phyloP scores from a whole-genome alignment of 2,888 invertebrate genomes.

The Tipula confusa region DNA sequence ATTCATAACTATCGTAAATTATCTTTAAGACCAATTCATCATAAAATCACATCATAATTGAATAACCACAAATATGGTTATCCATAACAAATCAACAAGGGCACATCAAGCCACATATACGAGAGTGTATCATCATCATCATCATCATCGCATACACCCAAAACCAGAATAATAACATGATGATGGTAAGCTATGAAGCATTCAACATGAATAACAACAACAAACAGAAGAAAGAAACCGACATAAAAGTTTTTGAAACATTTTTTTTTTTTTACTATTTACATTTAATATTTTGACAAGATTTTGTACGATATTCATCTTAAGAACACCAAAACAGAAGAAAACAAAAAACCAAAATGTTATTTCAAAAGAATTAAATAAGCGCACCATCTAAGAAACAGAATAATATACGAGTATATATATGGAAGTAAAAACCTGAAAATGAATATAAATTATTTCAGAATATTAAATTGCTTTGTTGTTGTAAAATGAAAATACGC shows the following conservation, averaged over 20 bases:
- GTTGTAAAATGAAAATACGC: neutral
- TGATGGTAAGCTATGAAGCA: neutral
- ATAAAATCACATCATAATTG: neutral
- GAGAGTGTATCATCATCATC: no score
- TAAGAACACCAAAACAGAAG: neutral
- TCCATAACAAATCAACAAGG: conserved; percentile 9
- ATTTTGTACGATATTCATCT: neutral
- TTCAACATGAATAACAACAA: neutral
- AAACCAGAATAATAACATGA: neutral
- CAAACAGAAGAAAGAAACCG: neutral
- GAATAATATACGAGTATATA: no score
- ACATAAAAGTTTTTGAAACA: neutral
- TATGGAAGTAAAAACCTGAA: neutral
- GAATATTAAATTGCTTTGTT: neutral
- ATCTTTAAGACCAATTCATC: conserved; percentile 3
- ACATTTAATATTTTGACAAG: conserved; percentile 25
- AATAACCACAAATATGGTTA: conserved; percentile 4
- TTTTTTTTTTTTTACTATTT: neutral
- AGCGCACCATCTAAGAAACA: neutral
- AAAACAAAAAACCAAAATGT: neutral
- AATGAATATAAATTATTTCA: neutral
- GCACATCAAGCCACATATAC: no score
- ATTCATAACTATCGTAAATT: neutral
- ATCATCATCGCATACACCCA: no score
- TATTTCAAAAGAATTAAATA: neutral